These are phyloP conservation scores for Neoascia interrupta DNA, from an alignment of 2,888 invertebrate genomes.

Conservation along the genomic window DNA sequence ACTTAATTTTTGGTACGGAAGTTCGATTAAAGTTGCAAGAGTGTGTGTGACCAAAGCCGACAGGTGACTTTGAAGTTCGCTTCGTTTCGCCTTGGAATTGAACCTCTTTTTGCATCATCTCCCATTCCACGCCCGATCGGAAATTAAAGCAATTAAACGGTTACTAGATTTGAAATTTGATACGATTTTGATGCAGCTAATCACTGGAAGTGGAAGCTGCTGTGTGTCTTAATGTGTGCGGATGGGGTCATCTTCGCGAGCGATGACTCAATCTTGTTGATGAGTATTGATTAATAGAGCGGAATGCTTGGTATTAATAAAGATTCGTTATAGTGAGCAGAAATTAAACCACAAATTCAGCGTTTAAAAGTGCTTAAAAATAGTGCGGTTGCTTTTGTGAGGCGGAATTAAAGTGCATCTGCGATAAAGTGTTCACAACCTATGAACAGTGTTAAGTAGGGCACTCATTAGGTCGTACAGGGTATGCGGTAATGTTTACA, in stretches of 20 bases:
- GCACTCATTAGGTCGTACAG: constrained; percentile 46
- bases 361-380: not conserved
- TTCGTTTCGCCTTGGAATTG: not conserved
- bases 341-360: constrained; percentile 3
- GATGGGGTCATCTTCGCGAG: constrained; percentile 47
- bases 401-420: not conserved
- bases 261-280: constrained; percentile 54
- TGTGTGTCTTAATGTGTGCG: not conserved
- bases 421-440: not conserved
- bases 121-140: not conserved
- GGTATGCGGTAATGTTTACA: constrained; percentile 20
- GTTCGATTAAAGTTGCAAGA: constrained; percentile 28
- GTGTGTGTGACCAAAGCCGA: too few relatives aligned
- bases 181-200: constrained; percentile 30
- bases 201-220: constrained; percentile 16
- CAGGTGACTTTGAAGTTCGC: not conserved
- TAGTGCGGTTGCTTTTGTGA: not conserved
- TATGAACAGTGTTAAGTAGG: constrained; percentile 36
- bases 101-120: not conserved
- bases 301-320: not conserved
- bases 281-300: constrained; percentile 51
- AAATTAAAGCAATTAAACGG: constrained; percentile 53
- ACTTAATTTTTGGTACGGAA: constrained; percentile 33
- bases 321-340: not conserved
- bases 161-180: constrained; percentile 60